Evolutionary conservation across 2,888 invertebrate genomes (phyloP).

Genomic region (Podotricha telesiphe): DNA sequence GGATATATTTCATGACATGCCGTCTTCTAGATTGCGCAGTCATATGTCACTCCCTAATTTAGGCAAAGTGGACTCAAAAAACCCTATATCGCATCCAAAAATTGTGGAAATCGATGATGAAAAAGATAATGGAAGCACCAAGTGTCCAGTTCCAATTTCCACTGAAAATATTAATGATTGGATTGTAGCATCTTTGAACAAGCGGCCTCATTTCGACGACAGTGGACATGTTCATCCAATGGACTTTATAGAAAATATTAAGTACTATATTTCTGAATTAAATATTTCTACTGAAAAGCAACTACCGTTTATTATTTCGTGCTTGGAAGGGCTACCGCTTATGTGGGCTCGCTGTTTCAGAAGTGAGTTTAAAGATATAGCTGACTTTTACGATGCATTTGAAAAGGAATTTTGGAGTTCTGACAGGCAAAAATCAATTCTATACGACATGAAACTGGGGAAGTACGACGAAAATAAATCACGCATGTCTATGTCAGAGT

Average conservation of each 20-base stretch:
- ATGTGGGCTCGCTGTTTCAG: slow-evolving; percentile 79
- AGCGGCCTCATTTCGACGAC: slow-evolving; percentile 76
- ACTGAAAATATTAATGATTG: slow-evolving; percentile 71
- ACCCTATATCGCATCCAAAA: slow-evolving; percentile 59
- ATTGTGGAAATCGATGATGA: slow-evolving; percentile 74
- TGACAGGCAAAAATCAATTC: slow-evolving; percentile 73
- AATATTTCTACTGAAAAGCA: slow-evolving; percentile 70
- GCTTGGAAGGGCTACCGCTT: slow-evolving; percentile 73
- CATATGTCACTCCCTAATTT: slow-evolving; percentile 80
- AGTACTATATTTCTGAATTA: slow-evolving; percentile 73
- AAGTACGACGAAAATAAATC: slow-evolving; percentile 70
- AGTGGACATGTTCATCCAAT: slow-evolving; percentile 73
- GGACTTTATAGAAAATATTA: slow-evolving; percentile 75
- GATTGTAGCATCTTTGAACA: slow-evolving; percentile 72
- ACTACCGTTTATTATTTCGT: slow-evolving; percentile 73
- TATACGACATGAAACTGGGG: slow-evolving; percentile 77
- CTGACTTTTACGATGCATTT: slow-evolving; percentile 69
- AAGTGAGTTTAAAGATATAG: slow-evolving; percentile 67
- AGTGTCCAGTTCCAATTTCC: slow-evolving; percentile 59
- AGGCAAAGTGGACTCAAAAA: slow-evolving; percentile 69
- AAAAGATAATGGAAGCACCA: slow-evolving; percentile 54
- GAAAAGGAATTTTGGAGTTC: slow-evolving; percentile 79
- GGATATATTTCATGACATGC: slow-evolving; percentile 73
- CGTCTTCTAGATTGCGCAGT: slow-evolving; percentile 73
- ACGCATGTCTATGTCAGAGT: slow-evolving; percentile 75